Evolutionary conservation across 2,797 vertebrate species (phyloP), one percentile per base, ranked within the genome.

Genomic region (Sardinella longiceps): DNA sequence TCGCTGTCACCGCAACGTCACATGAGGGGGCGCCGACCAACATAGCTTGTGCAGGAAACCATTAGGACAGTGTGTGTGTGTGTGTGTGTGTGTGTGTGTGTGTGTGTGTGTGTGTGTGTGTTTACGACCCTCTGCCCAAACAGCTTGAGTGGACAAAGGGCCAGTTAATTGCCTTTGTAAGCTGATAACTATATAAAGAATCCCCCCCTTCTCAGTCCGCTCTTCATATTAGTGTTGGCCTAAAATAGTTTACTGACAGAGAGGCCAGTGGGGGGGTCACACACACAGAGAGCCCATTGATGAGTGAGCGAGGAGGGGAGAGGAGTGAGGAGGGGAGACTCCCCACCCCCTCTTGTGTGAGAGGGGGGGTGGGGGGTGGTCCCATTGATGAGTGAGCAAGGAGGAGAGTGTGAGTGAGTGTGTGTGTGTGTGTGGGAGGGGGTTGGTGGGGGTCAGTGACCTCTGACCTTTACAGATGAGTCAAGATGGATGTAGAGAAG

Each of bases 101-200:
- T 51, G 80, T 28, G 51, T 81, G 77, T 63, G 37, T 85, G 58
- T 50, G 39, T 81, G 53, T 70, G 30, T 51, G 63, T 82, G 56
- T 28, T 18, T 60, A 3, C n/a, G 56, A 11, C 11, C 12, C 30
- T 4, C 30, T 33, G 12, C 15, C 12, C 15, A 63, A 30, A 28
- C 58, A 11, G n/a, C 9, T 63, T 7, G 58, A 63, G n/a, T 63
- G 58, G 25, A 63, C 58, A 63, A 63, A 63, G 9, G 58, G 2
- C n/a, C n/a, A 63, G 25, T 63, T 63, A 63, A 63, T 10, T 28
- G 58, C 58, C n/a, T 28, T 63, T 63, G 58, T 63, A 63, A 63
- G 58, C 1, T 1, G 28, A n/a, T 9, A 63, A 25, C 58, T 63
- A 63, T 63, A 63, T 28, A 28, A 63, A 9, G 58, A 63, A 2